These are phyloP conservation scores for Caprella mutica DNA, from an alignment of 2,888 invertebrate species.

Conservation along the genomic window DNA sequence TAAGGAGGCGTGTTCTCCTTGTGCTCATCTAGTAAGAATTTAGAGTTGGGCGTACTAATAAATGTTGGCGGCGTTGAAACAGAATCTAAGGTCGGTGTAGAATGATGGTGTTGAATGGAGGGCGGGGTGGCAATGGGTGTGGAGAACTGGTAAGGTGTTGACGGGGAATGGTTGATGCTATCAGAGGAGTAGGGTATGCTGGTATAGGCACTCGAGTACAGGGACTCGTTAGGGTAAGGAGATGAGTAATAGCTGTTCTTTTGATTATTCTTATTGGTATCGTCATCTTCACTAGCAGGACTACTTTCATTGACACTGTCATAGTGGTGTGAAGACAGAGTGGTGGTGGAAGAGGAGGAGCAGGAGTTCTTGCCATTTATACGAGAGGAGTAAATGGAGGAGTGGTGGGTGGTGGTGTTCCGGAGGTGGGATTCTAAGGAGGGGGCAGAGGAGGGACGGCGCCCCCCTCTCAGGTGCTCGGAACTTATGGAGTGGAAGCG, in stretches of 20 bases:
- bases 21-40: constrained; percentile 27
- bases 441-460: constrained; percentile 13
- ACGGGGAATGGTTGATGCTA: not conserved
- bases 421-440: constrained; percentile 21
- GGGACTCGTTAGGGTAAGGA: too few species aligned
- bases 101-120: too few species aligned
- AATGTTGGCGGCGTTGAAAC: not conserved
- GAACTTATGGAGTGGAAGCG: constrained; percentile 50
- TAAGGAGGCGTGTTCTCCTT: constrained; percentile 33
- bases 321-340: too few species aligned
- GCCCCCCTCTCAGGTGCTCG: constrained; percentile 41
- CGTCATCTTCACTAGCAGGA: constrained; percentile 2
- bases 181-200: not conserved
- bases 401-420: too few species aligned
- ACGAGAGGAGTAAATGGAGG: too few species aligned
- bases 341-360: too few species aligned
- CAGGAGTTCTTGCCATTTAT: too few species aligned
- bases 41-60: not conserved
- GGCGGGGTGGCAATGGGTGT: constrained; percentile 11
- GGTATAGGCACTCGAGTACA: too few species aligned
- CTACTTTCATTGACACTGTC: constrained; percentile 8
- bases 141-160: constrained; percentile 17
- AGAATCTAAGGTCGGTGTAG: too few species aligned
- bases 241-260: constrained; percentile 3
- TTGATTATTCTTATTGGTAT: constrained; percentile 2